Percentiles rank a stretch among this genome's conserved stretches.
Conservation (phyloP, 92 coral and sea anemone genomes). For the Zoanthus gigantus region DNA sequence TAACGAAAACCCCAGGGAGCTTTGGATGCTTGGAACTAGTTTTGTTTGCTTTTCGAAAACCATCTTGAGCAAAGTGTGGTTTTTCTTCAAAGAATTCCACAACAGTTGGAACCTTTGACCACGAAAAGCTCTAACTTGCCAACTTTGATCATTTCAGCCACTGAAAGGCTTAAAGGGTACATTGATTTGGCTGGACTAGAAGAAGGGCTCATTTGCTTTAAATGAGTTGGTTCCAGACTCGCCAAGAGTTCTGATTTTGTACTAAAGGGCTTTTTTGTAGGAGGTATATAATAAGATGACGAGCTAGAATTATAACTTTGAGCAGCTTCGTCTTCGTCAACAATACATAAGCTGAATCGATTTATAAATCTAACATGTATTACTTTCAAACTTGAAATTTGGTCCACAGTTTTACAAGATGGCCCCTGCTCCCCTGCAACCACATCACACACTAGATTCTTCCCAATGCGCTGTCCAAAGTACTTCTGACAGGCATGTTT, state of each 20-base stretch:
- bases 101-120: neutral
- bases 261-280: constrained; percentile 19
- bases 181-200: constrained; percentile 12
- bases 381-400: constrained; percentile 3
- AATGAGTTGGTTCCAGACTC: constrained; percentile 15
- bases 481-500: constrained; percentile 56
- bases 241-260: constrained; percentile 17
- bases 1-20: constrained; percentile 13
- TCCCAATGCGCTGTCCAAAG: constrained; percentile 34
- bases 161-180: constrained; percentile 10
- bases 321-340: neutral
- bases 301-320: neutral
- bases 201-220: neutral
- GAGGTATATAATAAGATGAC: neutral
- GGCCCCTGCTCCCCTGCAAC: constrained; percentile 63
- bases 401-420: constrained; percentile 13
- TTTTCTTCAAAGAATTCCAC: constrained; percentile 8
- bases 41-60: constrained; percentile 2
- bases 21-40: constrained; percentile 10
- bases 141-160: constrained; percentile 1
- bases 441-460: constrained; percentile 49
- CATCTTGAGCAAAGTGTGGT: constrained; percentile 7
- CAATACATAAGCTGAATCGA: neutral
- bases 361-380: neutral
- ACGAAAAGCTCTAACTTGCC: neutral